These are phyloP conservation scores for Calameuta pallipes DNA, from an alignment of 2,888 invertebrate species.

Conservation along the genomic window DNA sequence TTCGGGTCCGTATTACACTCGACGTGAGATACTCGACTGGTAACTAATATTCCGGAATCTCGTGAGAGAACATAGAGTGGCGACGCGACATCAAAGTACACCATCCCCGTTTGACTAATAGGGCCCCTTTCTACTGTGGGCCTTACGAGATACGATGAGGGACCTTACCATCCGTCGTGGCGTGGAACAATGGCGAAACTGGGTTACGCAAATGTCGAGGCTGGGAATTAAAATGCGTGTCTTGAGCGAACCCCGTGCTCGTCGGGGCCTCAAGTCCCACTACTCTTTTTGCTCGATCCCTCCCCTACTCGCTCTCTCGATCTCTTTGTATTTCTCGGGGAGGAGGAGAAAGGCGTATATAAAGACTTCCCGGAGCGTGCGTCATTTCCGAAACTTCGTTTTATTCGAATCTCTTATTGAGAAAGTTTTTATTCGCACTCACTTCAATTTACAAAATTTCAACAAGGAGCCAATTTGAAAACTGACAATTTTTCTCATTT, in stretches of 20 bases:
- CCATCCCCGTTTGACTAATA: background rate
- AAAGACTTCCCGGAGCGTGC: background rate
- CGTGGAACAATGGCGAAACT: conserved; percentile 64
- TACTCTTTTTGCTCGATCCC: background rate
- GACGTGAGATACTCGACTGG: background rate
- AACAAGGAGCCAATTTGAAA: background rate
- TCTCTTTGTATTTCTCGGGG: background rate
- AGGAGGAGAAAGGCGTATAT: background rate
- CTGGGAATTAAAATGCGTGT: conserved; percentile 61
- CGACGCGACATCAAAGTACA: background rate
- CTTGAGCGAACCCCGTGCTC: conserved; percentile 24
- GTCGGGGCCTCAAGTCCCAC: background rate
- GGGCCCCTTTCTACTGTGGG: background rate
- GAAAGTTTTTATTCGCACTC: background rate
- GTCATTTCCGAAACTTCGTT: background rate
- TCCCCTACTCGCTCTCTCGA: background rate
- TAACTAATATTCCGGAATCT: background rate
- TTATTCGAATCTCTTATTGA: background rate
- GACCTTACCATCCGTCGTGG: conserved; percentile 61
- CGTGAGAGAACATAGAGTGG: background rate
- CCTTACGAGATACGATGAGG: conserved; percentile 33
- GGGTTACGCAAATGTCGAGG: conserved; percentile 65
- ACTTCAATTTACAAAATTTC: background rate
- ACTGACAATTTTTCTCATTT: background rate
- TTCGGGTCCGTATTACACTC: background rate